These are phyloP conservation scores for Zeus faber DNA, from an alignment of 2,113 vertebrate species.

Conservation along the genomic window DNA sequence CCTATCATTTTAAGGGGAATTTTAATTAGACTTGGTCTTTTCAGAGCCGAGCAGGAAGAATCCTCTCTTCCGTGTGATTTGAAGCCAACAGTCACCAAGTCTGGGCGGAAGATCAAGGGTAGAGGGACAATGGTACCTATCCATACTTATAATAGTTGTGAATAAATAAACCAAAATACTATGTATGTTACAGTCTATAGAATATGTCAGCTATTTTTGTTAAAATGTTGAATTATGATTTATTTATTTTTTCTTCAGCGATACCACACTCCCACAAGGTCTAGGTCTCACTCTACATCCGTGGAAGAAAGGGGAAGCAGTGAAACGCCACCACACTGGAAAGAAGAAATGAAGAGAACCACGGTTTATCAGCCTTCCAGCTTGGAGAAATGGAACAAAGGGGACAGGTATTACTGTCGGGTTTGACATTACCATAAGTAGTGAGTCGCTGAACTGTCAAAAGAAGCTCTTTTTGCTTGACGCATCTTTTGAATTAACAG, in stretches of 20 bases:
- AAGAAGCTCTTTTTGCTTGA: constrained; percentile 19
- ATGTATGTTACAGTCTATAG: too few species aligned
- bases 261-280: constrained; percentile 92
- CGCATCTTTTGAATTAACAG: constrained; percentile 60
- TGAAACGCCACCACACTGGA: constrained; percentile 98
- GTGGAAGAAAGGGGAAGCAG: constrained; percentile 84
- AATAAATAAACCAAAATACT: too few species aligned
- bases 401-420: constrained; percentile 83
- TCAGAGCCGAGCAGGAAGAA: constrained; percentile 79
- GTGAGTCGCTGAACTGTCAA: neutral
- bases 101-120: constrained; percentile 95
- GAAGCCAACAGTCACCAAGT: constrained; percentile 94
- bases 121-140: constrained; percentile 91
- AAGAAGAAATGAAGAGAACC: constrained; percentile 92
- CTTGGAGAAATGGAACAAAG: constrained; percentile 93
- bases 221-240: too few species aligned
- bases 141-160: too few species aligned
- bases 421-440: neutral
- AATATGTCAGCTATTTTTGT: too few species aligned
- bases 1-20: neutral
- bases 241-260: constrained; percentile 71
- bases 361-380: constrained; percentile 83
- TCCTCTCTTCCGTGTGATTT: constrained; percentile 68
- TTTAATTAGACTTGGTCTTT: constrained; percentile 34
- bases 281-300: constrained; percentile 88